Base-by-base conservation (phyloP, 1,140 invertebrate genomes). In the Rhopalosiphum maidis region DNA sequence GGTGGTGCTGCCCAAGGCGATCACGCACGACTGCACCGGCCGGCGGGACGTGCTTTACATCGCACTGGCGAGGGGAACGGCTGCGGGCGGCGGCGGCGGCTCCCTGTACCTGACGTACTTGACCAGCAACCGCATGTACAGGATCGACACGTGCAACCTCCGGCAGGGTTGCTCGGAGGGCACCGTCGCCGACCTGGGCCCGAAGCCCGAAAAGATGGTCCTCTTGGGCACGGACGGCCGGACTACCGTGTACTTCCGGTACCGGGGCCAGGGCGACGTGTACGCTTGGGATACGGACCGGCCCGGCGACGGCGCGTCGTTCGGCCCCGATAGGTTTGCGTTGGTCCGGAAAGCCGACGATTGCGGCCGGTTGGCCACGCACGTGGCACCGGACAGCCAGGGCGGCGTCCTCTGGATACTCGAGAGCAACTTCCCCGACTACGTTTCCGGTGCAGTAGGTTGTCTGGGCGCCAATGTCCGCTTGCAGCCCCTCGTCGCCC, bases 361-460 rank as follows among this genome's bases (percentile, higher is more conserved):
- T 8, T 96, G 96, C 37, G 95, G 96, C 35, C 95, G 96, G 86
- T 94, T 97, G 30, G 95, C 96, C 48, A 97, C 96, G 0, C 96
- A 96, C 94, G 96, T 96, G 1, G 94, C 96, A 46, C 95, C 96
- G 0, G 96, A 96, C 22, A 96, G 96, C 93, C 96, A 96, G 89
- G 96, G 96, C 94, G 94, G 94, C 35, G 95, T 96, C 23, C 96
- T 97, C 96, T 96, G 96, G 96, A 95, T 96, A 2, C 94, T 97
- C 94, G 96, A 97, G 94, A 96, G 96, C 94, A 97, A 97, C 94
- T 96, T 97, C 95, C 96, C 96, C 35, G 96, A 97, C 95, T 97
- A 96, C 94, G 95, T 97, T 55, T 94, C 95, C 11, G 95, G 96
- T 94, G 95, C 95, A 35, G 96, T 96, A 60, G 96, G 96, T 51